Conservation (phyloP, 2,888 invertebrate species). For the Nomada flava region DNA sequence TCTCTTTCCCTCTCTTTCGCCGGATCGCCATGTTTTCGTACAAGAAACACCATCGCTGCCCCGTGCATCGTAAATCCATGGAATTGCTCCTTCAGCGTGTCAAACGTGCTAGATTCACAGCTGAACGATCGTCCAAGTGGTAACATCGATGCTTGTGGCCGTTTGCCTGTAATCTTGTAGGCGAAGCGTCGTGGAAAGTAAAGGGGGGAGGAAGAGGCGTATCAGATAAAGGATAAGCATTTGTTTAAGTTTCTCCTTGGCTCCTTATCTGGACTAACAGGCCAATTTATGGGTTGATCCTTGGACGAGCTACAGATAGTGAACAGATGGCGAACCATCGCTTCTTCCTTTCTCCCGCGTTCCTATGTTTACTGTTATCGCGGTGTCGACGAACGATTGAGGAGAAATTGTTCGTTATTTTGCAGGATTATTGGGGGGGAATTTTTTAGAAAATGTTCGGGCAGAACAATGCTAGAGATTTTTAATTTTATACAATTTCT, state of each 20-base stretch:
- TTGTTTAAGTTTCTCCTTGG: conserved; percentile 49
- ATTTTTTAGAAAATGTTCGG: not conserved
- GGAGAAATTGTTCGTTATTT: not conserved
- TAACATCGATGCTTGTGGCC: conserved; percentile 29
- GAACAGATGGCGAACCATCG: conserved; percentile 34
- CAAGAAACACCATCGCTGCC: not conserved
- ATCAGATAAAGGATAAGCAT: conserved; percentile 56
- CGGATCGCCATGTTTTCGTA: conserved; percentile 9
- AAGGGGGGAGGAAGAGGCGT: conserved; percentile 5
- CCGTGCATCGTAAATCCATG: conserved; percentile 51
- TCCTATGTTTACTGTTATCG: conserved; percentile 20
- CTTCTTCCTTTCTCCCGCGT: not conserved
- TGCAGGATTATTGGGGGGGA: not conserved
- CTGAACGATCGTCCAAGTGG: conserved; percentile 27
- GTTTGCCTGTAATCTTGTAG: conserved; percentile 32
- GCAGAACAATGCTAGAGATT: no score
- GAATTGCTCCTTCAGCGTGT: conserved; percentile 45
- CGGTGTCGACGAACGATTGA: not conserved
- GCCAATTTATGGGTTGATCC: conserved; percentile 58
- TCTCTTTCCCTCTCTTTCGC: conserved; percentile 21
- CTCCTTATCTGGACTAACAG: conserved; percentile 53
- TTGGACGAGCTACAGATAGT: conserved; percentile 21
- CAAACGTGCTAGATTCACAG: conserved; percentile 31
- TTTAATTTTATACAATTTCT: no score
- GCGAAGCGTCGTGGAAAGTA: conserved; percentile 13